These are phyloP conservation scores for Mesitornis unicolor DNA, from an alignment of 2,113 vertebrate species.

Conservation along the genomic window DNA sequence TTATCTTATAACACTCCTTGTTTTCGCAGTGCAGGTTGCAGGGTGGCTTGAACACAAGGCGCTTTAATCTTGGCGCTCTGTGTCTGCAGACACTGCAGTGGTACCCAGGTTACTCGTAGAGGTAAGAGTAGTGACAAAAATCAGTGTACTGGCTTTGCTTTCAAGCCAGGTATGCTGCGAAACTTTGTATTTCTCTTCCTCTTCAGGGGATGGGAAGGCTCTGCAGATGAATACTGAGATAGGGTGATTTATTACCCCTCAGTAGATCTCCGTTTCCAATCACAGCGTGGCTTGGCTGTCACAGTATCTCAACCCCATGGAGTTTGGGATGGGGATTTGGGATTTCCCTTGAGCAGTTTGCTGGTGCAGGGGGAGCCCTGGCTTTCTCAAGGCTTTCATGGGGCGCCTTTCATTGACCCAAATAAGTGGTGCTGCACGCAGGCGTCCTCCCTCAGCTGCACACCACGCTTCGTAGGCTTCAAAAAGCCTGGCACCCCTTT, in stretches of 20 bases:
- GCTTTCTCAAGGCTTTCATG: background rate
- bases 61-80: background rate
- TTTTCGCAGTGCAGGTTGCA: background rate
- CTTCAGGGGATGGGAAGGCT: background rate
- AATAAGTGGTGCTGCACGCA: background rate
- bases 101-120: background rate
- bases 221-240: background rate
- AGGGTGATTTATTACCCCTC: background rate
- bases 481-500: background rate
- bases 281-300: background rate
- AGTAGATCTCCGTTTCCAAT: background rate
- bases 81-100: background rate
- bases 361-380: background rate
- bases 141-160: background rate
- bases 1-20: background rate
- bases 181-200: background rate
- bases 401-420: accelerated
- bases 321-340: background rate
- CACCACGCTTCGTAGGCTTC: accelerated
- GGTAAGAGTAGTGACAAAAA: background rate
- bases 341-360: background rate
- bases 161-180: background rate
- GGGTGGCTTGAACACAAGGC: no score
- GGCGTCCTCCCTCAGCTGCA: background rate
- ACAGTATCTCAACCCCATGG: accelerated